Evolutionary conservation across 2,113 vertebrate genomes (phyloP).

Genomic region (Numida meleagris): DNA sequence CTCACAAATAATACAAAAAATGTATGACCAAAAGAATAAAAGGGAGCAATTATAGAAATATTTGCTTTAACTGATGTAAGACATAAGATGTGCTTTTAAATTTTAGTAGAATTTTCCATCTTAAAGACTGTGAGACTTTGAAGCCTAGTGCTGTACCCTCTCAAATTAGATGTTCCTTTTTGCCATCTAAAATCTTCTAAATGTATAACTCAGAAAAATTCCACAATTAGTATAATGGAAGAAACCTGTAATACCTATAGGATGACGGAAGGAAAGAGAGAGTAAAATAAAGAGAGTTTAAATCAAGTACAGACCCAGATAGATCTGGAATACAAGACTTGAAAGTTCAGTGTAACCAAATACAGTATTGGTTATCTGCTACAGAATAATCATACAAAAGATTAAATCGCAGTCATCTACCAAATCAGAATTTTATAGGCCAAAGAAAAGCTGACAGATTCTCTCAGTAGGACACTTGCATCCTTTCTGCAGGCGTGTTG

Average conservation of each 20-base stretch:
- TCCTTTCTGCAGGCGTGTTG: conserved; percentile 27
- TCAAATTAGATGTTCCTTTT: background rate
- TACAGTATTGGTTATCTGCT: background rate
- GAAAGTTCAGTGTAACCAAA: background rate
- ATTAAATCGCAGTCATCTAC: background rate
- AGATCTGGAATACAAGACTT: background rate
- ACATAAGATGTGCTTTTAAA: background rate
- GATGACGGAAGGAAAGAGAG: background rate
- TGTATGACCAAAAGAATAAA: conserved; percentile 11
- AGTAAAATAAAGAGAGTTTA: background rate
- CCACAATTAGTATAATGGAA: background rate
- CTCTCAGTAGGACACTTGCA: background rate
- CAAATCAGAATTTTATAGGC: conserved; percentile 21
- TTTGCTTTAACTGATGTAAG: background rate
- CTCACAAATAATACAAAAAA: background rate
- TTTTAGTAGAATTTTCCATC: background rate
- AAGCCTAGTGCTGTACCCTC: background rate
- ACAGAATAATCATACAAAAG: background rate
- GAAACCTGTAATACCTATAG: background rate
- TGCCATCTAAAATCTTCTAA: background rate
- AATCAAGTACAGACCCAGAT: background rate
- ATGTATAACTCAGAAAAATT: background rate
- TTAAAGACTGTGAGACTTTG: background rate
- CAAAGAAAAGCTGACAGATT: conserved; percentile 41
- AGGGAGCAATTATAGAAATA: background rate